phyloP scores from a whole-genome alignment of 64 coral and sea anemone genomes.

The Platygyra sinensis region DNA sequence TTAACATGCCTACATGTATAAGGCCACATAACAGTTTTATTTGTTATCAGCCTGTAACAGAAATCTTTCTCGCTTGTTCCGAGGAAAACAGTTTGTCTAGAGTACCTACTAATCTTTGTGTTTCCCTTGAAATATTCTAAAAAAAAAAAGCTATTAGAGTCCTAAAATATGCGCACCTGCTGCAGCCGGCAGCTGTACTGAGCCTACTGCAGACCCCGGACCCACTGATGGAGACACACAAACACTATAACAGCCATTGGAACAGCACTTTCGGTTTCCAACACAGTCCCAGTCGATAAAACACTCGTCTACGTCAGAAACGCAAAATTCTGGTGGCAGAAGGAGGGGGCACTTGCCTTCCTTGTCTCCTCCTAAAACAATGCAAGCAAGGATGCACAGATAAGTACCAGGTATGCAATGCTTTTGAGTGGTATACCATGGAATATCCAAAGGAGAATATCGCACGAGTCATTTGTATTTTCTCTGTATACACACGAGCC shows the following conservation, averaged over 20 bases:
- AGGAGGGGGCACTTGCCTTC: constrained; percentile 36
- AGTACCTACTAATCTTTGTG: too few relatives aligned
- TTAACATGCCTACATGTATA: too few relatives aligned
- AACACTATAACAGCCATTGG: constrained; percentile 31
- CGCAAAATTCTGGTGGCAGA: constrained; percentile 12
- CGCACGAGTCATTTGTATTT: too few relatives aligned
- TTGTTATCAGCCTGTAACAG: background rate
- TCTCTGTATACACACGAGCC: too few relatives aligned
- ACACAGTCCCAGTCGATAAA: constrained; percentile 57
- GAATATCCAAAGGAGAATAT: too few relatives aligned
- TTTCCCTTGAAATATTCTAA: too few relatives aligned
- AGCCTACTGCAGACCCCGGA: background rate
- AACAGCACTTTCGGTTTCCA: constrained; percentile 62
- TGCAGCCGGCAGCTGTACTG: background rate
- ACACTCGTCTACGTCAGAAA: constrained; percentile 25
- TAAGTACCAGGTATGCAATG: too few relatives aligned
- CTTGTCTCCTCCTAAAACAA: constrained; percentile 36
- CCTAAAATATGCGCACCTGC: background rate
- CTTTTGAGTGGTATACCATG: too few relatives aligned
- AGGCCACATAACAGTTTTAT: too few relatives aligned
- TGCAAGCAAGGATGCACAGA: too few relatives aligned
- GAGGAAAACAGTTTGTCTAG: too few relatives aligned
- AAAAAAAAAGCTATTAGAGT: too few relatives aligned
- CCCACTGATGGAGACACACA: constrained; percentile 23
- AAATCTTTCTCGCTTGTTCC: background rate